Base-by-base conservation (phyloP, 2,797 vertebrate genomes). In the Argya squamiceps region DNA sequence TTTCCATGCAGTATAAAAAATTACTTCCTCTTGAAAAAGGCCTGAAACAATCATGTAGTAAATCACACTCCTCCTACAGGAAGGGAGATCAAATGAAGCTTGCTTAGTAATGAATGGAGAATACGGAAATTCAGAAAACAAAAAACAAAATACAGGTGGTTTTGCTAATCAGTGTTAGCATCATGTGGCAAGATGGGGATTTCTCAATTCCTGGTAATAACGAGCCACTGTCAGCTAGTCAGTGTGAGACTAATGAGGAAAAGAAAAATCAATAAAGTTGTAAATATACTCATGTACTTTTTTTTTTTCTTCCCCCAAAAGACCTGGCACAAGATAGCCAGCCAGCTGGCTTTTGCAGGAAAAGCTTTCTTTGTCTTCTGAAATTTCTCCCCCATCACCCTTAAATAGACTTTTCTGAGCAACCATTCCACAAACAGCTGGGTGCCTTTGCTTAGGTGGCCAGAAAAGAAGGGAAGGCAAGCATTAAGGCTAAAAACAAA, bases 401-500 rank as follows among this genome's bases (percentile, higher is more conserved):
- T 92, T 80, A 94, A 93, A 80, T 3, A 75, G 21, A 49, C 27
- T 65, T 89, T 77, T 87, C 56, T 75, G 53, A 92, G 78, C 73
- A 77, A 67, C 41, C 65, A 80, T 84, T 88, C 93, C 89, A 81
- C 5, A 11, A 73, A 81, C 86, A 96, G 88, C 55, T 76, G 91
- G 79, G 70, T 76, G 62, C 58, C 75, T 92, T 86, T 80, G 87
- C 83, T 78, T 79, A 85, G 85, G 63, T 58, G 63, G 63, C 67
- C 65, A 77, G 85, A 43, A 67, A 96, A 68, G 87, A 92, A 89
- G 46, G 70, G 39, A 71, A 88, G 41, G 64, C 88, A 85, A 88
- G 91, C 88, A 96, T 17, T 88, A 67, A 95, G 64, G 68, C 78
- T 96, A 82, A 97, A 96, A 92, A 30, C 47, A 94, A 91, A 85